Percentiles rank a stretch among this genome's conserved stretches.
phyloP scores from a whole-genome alignment of 1,140 invertebrate species.

The Eurosta solidaginis region DNA sequence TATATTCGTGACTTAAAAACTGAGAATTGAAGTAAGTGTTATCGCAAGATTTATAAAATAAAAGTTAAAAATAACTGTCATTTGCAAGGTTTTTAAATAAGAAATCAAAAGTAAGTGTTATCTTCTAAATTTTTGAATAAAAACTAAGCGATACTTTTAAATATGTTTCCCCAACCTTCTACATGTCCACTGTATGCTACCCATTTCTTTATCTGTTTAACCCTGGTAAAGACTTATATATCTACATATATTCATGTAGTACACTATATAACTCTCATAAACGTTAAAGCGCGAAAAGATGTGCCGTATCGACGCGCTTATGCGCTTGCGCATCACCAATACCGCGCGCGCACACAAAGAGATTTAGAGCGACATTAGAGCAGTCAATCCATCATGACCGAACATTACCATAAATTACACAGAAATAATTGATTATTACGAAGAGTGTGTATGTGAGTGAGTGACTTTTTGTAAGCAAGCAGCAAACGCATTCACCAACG shows the following conservation, averaged over 20 bases:
- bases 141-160: no score
- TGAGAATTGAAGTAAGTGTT: no score
- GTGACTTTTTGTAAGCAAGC: neutral
- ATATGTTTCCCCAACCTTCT: no score
- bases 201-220: neutral
- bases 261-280: neutral
- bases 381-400: slow-evolving; percentile 60
- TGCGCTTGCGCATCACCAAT: neutral
- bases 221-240: neutral
- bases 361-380: slow-evolving; percentile 61
- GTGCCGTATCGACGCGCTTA: slow-evolving; percentile 18
- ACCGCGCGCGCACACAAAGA: slow-evolving; percentile 37
- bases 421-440: slow-evolving; percentile 61
- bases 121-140: no score
- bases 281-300: slow-evolving; percentile 34
- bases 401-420: slow-evolving; percentile 61
- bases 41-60: no score
- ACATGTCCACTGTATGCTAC: neutral
- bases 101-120: no score
- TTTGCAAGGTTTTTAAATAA: no score
- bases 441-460: slow-evolving; percentile 30
- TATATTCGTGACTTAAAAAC: no score
- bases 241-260: neutral
- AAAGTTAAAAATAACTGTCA: no score
- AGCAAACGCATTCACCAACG: neutral